Percentiles rank a stretch among this genome's conserved stretches.
phyloP scores from a whole-genome alignment of 2,888 invertebrate genomes.

The Seira sanloemensis region DNA sequence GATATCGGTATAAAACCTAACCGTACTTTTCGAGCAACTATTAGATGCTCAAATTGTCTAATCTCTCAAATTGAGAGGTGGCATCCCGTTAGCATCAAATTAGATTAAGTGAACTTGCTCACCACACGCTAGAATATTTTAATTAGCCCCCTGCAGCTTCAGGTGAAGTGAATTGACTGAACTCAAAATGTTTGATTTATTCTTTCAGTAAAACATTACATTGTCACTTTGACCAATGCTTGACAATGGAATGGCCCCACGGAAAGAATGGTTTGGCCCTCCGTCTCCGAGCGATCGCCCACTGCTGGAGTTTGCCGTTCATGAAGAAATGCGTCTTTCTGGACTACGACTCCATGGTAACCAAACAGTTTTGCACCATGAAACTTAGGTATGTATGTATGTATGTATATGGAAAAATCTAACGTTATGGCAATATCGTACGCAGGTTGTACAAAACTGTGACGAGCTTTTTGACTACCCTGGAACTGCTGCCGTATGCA shows the following conservation, averaged over 20 bases:
- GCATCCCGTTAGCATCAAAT: no score
- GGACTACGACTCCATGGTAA: slow-evolving; percentile 59
- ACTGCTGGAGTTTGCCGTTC: slow-evolving; percentile 66
- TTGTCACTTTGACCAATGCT: slow-evolving; percentile 47
- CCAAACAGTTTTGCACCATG: not conserved
- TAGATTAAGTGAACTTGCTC: no score
- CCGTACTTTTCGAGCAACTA: not conserved
- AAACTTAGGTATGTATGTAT: not conserved
- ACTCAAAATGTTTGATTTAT: not conserved
- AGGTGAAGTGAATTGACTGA: no score
- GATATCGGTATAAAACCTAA: slow-evolving; percentile 37
- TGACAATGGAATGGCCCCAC: slow-evolving; percentile 38
- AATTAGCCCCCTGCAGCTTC: no score
- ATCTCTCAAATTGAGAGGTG: not conserved
- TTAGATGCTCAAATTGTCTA: not conserved
- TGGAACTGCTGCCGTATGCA: slow-evolving; percentile 35
- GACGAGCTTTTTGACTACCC: slow-evolving; percentile 61
- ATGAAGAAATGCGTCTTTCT: slow-evolving; percentile 59
- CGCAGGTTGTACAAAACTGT: slow-evolving; percentile 63
- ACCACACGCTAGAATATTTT: no score
- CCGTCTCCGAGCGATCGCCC: slow-evolving; percentile 52
- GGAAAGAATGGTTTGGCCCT: slow-evolving; percentile 52
- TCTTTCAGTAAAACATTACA: slow-evolving; percentile 45
- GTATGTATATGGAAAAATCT: not conserved
- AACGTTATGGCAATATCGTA: not conserved